These are phyloP conservation scores for Zalophus californianus DNA, from an alignment of 2,797 vertebrate species.

Conservation along the genomic window DNA sequence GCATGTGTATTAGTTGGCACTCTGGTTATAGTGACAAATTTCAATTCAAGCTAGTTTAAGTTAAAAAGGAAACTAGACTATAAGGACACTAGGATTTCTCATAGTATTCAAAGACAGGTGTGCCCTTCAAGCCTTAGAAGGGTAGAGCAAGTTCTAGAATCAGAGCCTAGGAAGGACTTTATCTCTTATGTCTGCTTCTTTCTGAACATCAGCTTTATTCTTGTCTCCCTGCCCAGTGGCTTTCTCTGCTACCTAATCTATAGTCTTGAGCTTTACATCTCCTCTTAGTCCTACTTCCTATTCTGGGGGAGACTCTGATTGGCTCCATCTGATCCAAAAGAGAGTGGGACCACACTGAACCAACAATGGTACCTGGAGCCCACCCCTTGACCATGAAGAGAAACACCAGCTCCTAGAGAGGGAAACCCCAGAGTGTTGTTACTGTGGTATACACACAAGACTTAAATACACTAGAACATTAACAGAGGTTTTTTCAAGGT, in stretches of 20 bases:
- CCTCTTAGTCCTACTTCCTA: neutral
- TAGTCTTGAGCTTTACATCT: conserved; percentile 24
- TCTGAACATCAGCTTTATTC: conserved; percentile 28
- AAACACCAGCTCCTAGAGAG: neutral
- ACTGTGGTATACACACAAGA: neutral
- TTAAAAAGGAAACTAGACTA: neutral
- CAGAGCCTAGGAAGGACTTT: neutral
- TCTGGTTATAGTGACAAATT: conserved; percentile 61
- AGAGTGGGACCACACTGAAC: neutral
- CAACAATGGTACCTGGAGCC: neutral
- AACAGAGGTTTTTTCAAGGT: conserved; percentile 14
- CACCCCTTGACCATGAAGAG: neutral
- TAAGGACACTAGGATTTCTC: neutral
- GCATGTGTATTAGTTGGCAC: neutral
- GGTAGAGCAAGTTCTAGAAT: neutral
- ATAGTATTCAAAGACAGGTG: neutral
- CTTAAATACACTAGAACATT: neutral
- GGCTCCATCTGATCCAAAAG: neutral
- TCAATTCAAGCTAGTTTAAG: conserved; percentile 40
- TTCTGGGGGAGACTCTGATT: neutral
- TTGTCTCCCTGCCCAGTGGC: neutral
- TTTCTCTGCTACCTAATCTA: neutral
- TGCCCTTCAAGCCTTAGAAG: neutral
- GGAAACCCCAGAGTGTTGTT: conserved; percentile 11
- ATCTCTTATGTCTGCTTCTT: conserved; percentile 52